These are phyloP conservation scores for Eleginops maclovinus DNA, from an alignment of 2,113 vertebrate species.

Conservation along the genomic window DNA sequence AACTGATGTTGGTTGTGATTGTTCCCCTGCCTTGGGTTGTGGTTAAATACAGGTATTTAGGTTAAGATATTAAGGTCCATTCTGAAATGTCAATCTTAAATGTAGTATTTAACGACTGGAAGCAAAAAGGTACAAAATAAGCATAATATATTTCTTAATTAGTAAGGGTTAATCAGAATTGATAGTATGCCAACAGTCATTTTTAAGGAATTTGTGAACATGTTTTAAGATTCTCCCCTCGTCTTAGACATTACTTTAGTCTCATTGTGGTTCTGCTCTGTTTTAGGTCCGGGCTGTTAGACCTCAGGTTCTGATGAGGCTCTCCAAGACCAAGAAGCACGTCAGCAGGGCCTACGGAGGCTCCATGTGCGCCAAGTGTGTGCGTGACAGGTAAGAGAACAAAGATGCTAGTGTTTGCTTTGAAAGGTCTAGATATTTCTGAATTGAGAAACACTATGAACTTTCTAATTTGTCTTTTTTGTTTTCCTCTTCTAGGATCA, in stretches of 20 bases:
- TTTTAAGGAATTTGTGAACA: too few species aligned
- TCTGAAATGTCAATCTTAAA: neutral
- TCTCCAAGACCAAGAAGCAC: slow-evolving; percentile 98
- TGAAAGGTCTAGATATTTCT: too few species aligned
- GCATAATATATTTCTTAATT: too few species aligned
- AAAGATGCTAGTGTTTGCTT: neutral
- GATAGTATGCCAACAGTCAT: too few species aligned
- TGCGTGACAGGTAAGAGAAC: slow-evolving; percentile 93
- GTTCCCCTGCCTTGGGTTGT: too few species aligned
- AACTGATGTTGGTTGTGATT: too few species aligned
- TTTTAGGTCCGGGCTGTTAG: slow-evolving; percentile 93
- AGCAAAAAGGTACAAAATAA: neutral
- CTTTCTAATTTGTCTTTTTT: neutral
- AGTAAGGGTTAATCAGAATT: too few species aligned
- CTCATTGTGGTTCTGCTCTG: neutral
- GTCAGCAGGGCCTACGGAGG: slow-evolving; percentile 98
- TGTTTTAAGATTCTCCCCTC: neutral
- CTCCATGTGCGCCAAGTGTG: slow-evolving; percentile 98
- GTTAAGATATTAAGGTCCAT: neutral
- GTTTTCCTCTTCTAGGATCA: slow-evolving; percentile 88
- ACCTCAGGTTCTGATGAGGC: slow-evolving; percentile 97
- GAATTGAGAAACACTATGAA: neutral
- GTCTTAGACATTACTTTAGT: neutral
- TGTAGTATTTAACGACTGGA: neutral
- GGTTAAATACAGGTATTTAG: neutral